A percentile compares a stretch with the other conserved stretches of the same genome.
Conservation (phyloP, 2,113 vertebrate species). For the Clupea harengus region DNA sequence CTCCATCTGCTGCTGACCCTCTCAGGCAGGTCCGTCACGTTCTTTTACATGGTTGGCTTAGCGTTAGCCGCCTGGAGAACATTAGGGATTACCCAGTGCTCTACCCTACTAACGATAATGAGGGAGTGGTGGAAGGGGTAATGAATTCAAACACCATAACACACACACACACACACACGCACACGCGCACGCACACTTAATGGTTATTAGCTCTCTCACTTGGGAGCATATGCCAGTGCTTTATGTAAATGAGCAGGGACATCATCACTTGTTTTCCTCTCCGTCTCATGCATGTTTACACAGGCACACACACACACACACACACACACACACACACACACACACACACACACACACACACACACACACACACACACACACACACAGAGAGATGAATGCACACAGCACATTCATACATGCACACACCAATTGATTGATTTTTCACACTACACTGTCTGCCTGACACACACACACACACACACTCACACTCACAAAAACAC, state of each 20-base stretch:
- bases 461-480: not conserved
- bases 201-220: not conserved
- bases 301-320: not conserved
- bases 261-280: conserved; percentile 1
- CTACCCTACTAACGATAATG: not conserved
- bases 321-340: not conserved
- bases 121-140: not conserved
- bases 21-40: not conserved
- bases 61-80: not conserved
- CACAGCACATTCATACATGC: not conserved
- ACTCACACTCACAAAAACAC: too few relatives aligned
- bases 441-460: too few relatives aligned
- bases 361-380: not conserved
- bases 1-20: not conserved
- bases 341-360: conserved; percentile 15
- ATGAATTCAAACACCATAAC: not conserved
- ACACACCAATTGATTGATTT: not conserved
- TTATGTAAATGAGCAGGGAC: not conserved
- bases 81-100: not conserved
- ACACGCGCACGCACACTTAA: not conserved
- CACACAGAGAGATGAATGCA: not conserved
- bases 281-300: not conserved
- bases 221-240: conserved; percentile 4
- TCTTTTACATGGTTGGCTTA: not conserved
- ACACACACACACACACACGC: not conserved